Evolutionary conservation across 2,888 invertebrate genomes (phyloP), one percentile per base, ranked within the genome.

Genomic region (Stenichneumon culpator): DNA sequence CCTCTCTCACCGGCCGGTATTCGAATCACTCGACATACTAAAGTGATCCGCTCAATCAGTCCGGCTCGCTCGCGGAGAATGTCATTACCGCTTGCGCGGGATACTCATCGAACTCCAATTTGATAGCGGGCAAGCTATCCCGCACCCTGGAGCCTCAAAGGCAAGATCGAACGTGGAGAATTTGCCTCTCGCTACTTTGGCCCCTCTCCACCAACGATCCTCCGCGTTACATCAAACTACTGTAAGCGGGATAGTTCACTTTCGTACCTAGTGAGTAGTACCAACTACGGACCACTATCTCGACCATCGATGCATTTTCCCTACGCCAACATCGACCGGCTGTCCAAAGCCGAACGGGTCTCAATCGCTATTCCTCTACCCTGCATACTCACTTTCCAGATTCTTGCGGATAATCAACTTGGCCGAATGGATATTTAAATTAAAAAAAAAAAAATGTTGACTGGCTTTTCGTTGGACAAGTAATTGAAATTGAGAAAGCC

Each of bases 1-100:
- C 19, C n/a, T 36, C 36, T 39, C 44, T 28, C 57, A 44, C 72
- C 32, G 70, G 19, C 72, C 32, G 52, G 50, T 75, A 67, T 39
- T 22, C 67, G 60, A 78, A 82, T 82, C 82, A 82, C 79, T 85
- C 70, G 65, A 84, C 86, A 79, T 83, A 78, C 87, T 84, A 79
- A 88, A 88, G 89, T 84, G 89, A 89, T 88, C 88, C 87, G 84
- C 86, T 88, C 87, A 88, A 89, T 91, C 89, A 89, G 88, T 86
- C 63, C 82, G 81, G 87, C 87, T 88, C 88, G 86, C 84, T 86
- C 82, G 74, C 79, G 82, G 83, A 74, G 81, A 79, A 84, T 86
- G 82, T 86, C 86, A 87, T 86, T 87, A 86, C 73, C 74, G 79
- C 79, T 74, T 60, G 39, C 52, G 32, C 72, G 70, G 25, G 82